Evolutionary conservation across 2,797 vertebrate genomes (phyloP).

Genomic region (Oreochromis mossambicus): DNA sequence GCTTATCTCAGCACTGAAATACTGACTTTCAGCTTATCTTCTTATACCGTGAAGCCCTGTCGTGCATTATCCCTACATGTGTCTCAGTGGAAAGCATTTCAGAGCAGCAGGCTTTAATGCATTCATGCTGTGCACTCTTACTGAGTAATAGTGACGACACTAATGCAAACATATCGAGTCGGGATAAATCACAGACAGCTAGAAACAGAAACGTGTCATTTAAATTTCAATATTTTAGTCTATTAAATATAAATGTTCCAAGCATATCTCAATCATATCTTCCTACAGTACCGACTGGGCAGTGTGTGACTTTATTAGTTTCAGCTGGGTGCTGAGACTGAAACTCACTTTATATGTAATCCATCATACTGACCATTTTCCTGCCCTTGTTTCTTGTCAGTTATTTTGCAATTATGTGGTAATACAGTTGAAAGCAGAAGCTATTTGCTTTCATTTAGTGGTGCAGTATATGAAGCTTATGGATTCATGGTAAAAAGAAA

Average conservation of each 20-base stretch:
- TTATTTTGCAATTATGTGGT: neutral
- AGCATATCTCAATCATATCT: neutral
- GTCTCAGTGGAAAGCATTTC: constrained; percentile 6
- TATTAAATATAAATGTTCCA: neutral
- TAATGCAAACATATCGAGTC: neutral
- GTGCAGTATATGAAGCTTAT: neutral
- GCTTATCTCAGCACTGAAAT: constrained; percentile 35
- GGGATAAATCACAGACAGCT: neutral
- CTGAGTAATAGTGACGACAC: neutral
- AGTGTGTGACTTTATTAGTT: neutral
- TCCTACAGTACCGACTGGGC: neutral
- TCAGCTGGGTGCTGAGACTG: neutral
- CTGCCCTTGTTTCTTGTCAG: constrained; percentile 17
- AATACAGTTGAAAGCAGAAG: neutral
- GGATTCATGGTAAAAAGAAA: neutral
- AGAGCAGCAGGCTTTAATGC: constrained; percentile 16
- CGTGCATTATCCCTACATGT: constrained; percentile 31
- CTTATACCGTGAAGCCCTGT: constrained; percentile 24
- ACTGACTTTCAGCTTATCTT: constrained; percentile 55
- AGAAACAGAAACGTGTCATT: neutral
- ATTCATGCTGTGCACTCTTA: neutral
- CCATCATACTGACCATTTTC: constrained; percentile 24
- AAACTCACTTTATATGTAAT: constrained; percentile 6
- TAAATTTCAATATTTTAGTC: neutral
- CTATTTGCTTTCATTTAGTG: neutral